Evolutionary conservation across 2,888 invertebrate genomes (phyloP).

Genomic region (Sinelater perroti): DNA sequence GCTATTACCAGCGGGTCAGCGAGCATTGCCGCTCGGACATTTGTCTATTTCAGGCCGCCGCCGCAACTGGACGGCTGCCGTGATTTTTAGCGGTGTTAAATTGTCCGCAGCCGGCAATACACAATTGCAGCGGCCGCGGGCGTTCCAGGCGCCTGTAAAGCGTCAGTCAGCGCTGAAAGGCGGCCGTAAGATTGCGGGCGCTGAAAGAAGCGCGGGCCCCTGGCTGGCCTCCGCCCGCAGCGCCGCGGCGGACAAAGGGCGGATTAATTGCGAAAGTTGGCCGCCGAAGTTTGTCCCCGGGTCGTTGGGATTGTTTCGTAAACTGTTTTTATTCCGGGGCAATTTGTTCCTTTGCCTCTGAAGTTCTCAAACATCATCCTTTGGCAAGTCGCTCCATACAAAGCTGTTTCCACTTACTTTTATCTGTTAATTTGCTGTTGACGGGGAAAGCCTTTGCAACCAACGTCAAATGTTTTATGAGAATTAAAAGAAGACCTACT

Average conservation of each 20-base stretch:
- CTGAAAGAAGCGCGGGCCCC: conserved; percentile 24
- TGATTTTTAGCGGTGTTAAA: conserved; percentile 45
- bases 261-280: conserved; percentile 26
- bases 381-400: conserved; percentile 13
- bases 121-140: conserved; percentile 40
- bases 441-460: too few relatives aligned
- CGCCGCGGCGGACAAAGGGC: background rate
- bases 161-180: conserved; percentile 37
- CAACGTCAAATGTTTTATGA: too few relatives aligned
- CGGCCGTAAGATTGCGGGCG: conserved; percentile 36
- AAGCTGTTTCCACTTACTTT: too few relatives aligned
- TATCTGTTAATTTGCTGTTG: too few relatives aligned
- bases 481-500: too few relatives aligned
- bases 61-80: conserved; percentile 41
- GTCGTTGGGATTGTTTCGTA: conserved; percentile 21
- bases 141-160: conserved; percentile 32
- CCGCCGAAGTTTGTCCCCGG: background rate
- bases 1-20: conserved; percentile 43
- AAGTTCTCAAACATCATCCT: conserved; percentile 19
- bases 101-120: conserved; percentile 46
- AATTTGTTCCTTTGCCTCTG: conserved; percentile 9
- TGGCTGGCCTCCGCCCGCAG: conserved; percentile 2
- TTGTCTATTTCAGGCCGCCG: conserved; percentile 45
- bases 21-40: conserved; percentile 45
- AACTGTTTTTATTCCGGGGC: conserved; percentile 23